These are phyloP conservation scores for Limnephilus auricula DNA, from an alignment of 2,888 invertebrate genomes.

Conservation along the genomic window DNA sequence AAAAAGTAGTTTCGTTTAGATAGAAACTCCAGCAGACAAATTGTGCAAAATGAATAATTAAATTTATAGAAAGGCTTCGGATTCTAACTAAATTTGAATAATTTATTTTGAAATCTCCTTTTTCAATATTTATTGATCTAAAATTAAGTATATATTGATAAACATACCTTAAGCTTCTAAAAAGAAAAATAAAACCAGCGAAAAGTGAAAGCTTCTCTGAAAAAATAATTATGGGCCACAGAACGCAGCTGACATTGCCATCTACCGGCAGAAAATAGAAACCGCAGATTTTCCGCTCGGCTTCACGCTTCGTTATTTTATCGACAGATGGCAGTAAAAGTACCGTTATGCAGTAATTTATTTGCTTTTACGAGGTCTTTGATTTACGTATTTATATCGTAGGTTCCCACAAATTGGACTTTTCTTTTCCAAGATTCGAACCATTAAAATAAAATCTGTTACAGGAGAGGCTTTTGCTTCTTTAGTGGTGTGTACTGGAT, in stretches of 20 bases:
- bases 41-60: too few relatives aligned
- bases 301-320: not conserved
- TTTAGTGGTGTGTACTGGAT: too few relatives aligned
- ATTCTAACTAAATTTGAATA: too few relatives aligned
- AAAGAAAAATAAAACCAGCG: not conserved
- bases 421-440: not conserved
- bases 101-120: too few relatives aligned
- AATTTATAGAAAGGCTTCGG: too few relatives aligned
- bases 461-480: too few relatives aligned
- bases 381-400: not conserved
- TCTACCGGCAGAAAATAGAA: slow-evolving; percentile 39
- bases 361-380: not conserved
- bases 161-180: not conserved
- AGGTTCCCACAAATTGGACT: not conserved
- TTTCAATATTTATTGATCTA: too few relatives aligned
- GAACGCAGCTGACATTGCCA: slow-evolving; percentile 17
- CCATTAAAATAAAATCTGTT: not conserved
- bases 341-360: slow-evolving; percentile 7
- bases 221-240: not conserved
- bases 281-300: slow-evolving; percentile 25
- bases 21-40: too few relatives aligned
- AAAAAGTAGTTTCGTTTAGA: too few relatives aligned
- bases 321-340: slow-evolving; percentile 32
- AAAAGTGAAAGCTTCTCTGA: not conserved
- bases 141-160: too few relatives aligned